Conservation (phyloP, 2,113 vertebrate species). For the Peromyscus leucopus region DNA sequence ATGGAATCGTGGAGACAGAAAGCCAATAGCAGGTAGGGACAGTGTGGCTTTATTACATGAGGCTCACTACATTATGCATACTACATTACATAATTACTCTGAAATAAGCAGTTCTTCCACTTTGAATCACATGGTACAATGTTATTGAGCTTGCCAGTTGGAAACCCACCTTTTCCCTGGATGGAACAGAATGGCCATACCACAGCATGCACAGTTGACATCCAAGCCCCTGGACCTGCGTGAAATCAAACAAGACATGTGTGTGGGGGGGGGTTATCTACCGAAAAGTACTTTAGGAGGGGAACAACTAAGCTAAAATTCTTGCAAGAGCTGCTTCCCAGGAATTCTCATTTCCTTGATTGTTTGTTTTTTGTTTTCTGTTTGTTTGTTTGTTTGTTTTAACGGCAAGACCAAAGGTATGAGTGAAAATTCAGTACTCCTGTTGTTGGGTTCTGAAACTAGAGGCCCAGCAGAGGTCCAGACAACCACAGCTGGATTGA, state of each 20-base stretch:
- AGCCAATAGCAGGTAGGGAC: too few relatives aligned
- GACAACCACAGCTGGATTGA: background rate
- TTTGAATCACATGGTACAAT: background rate
- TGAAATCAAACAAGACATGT: background rate
- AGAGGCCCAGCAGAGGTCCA: background rate
- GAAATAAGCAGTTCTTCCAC: background rate
- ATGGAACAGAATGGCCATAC: background rate
- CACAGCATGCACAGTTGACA: background rate
- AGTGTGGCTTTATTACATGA: background rate
- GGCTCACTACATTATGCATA: background rate
- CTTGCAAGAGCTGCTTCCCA: background rate
- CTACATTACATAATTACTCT: background rate
- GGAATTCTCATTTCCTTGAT: background rate
- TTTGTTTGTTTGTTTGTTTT: background rate
- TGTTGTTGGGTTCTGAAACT: background rate
- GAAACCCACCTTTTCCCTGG: background rate
- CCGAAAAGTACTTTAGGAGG: background rate
- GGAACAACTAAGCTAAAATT: background rate
- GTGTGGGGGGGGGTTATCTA: background rate
- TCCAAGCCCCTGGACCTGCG: background rate
- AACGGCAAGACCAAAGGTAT: background rate
- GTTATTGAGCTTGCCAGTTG: background rate
- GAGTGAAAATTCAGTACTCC: background rate
- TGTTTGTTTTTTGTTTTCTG: background rate
- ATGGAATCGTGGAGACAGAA: fast-evolving